phyloP scores from a whole-genome alignment of 2,797 vertebrate species.

The Sardinella longiceps region DNA sequence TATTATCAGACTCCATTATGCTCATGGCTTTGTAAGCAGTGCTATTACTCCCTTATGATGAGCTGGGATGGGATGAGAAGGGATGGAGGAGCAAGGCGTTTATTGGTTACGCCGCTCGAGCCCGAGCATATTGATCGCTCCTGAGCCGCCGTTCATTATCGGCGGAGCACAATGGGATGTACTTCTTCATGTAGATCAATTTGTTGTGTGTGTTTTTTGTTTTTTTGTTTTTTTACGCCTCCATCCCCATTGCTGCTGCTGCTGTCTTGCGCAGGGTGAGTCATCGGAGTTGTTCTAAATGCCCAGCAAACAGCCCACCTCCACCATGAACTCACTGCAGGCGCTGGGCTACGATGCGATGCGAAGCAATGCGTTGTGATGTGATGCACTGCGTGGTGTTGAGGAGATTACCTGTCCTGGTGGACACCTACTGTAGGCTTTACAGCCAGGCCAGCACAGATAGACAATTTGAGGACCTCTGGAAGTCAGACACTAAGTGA shows the following conservation, averaged over 20 bases:
- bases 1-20: not conserved
- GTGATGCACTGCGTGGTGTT: not conserved
- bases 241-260: not conserved
- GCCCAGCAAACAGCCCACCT: not conserved
- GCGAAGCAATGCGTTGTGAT: too few relatives aligned
- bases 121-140: conserved; percentile 10
- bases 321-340: not conserved
- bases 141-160: conserved; percentile 8
- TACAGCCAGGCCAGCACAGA: not conserved
- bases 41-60: not conserved
- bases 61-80: too few relatives aligned
- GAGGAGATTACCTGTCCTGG: not conserved
- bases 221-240: conserved; percentile 13
- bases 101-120: not conserved
- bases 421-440: too few relatives aligned
- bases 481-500: not conserved
- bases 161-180: not conserved
- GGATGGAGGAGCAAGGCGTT: not conserved
- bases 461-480: not conserved
- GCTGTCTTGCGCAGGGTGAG: conserved; percentile 20
- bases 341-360: not conserved
- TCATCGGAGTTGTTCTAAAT: not conserved
- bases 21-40: not conserved
- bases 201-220: too few relatives aligned
- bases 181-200: conserved; percentile 26